These are phyloP conservation scores for Polyommatus iphigenia DNA, from an alignment of 2,888 invertebrate genomes.

Conservation along the genomic window DNA sequence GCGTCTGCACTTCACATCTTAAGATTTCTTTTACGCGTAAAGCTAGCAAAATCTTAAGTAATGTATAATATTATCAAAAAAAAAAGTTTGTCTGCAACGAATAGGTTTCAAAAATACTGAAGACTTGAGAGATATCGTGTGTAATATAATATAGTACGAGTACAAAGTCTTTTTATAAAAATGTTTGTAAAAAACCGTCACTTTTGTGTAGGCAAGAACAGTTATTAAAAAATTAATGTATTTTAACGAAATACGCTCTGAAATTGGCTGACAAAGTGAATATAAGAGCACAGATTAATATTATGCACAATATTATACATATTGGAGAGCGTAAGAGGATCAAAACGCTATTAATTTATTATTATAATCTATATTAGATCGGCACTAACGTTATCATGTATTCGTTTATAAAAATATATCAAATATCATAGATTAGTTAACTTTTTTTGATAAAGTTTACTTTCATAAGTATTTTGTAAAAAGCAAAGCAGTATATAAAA, in stretches of 20 bases:
- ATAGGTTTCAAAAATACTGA: too few species aligned
- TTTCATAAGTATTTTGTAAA: too few species aligned
- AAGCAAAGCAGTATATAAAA: too few species aligned
- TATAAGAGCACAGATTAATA: slow-evolving; percentile 11
- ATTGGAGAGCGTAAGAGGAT: not conserved
- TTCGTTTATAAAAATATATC: not conserved
- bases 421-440: too few species aligned
- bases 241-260: not conserved
- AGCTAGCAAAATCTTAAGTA: not conserved
- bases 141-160: too few species aligned
- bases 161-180: too few species aligned
- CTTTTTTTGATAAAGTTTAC: too few species aligned
- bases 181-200: too few species aligned
- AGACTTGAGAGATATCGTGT: too few species aligned
- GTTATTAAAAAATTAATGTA: not conserved
- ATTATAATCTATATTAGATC: slow-evolving; percentile 3
- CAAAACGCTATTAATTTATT: slow-evolving; percentile 18
- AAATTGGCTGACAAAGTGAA: slow-evolving; percentile 15
- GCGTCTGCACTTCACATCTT: not conserved
- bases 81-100: too few species aligned
- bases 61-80: not conserved
- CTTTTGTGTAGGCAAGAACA: too few species aligned
- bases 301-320: slow-evolving; percentile 7
- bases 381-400: not conserved
- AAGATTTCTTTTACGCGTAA: not conserved